Conservation (phyloP, 2,888 invertebrate species). For the Netelia virgata region DNA sequence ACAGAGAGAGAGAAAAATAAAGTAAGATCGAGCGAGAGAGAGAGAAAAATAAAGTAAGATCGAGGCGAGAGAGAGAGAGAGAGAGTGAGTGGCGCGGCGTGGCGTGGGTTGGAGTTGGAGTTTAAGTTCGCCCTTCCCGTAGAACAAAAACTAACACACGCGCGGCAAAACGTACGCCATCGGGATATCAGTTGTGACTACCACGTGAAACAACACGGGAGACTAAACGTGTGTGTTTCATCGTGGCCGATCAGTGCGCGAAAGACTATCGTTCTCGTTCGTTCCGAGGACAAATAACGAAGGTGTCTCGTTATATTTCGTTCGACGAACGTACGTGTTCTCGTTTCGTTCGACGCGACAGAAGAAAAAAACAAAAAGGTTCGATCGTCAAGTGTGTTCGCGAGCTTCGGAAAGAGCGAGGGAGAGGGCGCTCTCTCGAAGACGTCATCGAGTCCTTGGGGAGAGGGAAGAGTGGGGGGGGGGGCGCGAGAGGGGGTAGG, state of each 20-base stretch:
- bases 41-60: slow-evolving; percentile 6
- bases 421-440: slow-evolving; percentile 1
- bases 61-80: slow-evolving; percentile 24
- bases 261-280: slow-evolving; percentile 57
- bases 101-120: slow-evolving; percentile 74
- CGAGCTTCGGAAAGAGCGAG: slow-evolving; percentile 1
- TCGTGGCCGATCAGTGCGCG: slow-evolving; percentile 63
- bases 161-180: slow-evolving; percentile 20
- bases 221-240: slow-evolving; percentile 74
- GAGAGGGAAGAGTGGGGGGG: neutral
- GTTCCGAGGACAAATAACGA: slow-evolving; percentile 49
- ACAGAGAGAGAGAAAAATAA: slow-evolving; percentile 2
- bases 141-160: slow-evolving; percentile 51
- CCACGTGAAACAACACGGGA: slow-evolving; percentile 73
- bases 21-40: slow-evolving; percentile 6
- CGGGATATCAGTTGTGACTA: slow-evolving; percentile 71
- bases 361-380: neutral
- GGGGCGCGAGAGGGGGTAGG: neutral
- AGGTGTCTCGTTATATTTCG: slow-evolving; percentile 44
- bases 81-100: slow-evolving; percentile 8
- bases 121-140: slow-evolving; percentile 75
- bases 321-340: slow-evolving; percentile 30
- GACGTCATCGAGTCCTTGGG: neutral
- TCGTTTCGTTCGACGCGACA: slow-evolving; percentile 25
- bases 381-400: slow-evolving; percentile 11